Base-by-base conservation (phyloP, 2,113 vertebrate species). In the Gavialis gangeticus region DNA sequence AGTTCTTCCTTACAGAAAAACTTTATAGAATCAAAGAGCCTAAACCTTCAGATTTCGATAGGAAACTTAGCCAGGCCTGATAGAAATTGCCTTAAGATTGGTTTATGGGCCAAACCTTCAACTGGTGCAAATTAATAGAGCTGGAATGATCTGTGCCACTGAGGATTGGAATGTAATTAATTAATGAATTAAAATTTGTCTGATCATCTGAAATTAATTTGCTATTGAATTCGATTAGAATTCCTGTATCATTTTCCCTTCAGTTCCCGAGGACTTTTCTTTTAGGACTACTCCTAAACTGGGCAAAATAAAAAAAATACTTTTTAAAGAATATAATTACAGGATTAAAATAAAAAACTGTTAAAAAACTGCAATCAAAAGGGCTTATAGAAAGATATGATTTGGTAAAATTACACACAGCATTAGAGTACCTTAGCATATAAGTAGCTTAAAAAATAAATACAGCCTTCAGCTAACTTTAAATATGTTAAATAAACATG, bases 401-500 rank as follows among this genome's bases (percentile, higher is more conserved):
- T 91, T 84, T 93, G 93, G 86, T 91, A 18, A 81, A 87, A 56
- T 6, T 54, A 59, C 34, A 59, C 30, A 21, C n/a, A 78, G n/a
- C 71, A 28, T 0, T 59, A 34, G 73, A 94, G 83, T 46, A 15
- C 67, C 5, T 86, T 54, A 88, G 77, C 0, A 3, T 84, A 77
- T 80, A 93, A 92, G 69, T 28, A 69, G 69, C 25, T 92, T 63
- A 75, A 95, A 96, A 96, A 96, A 95, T 75, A 96, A 95, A 96
- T 76, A 85, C 57, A 91, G 90, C 88, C 92, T 92, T 91, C 92
- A 90, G 71, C 94, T 97, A 93, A 58, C 89, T 60, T 94, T 94
- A 93, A 97, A 91, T 89, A 93, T 55, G 89, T 96, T 96, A 92
- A 96, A 89, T 89, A 97, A 97, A 97, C 88, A 95, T 9, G 62